Evolutionary conservation across 37 sponge, comb jelly and placozoan species (phyloP), one percentile per base, ranked within the genome.

Genomic region (Agelas oroides): DNA sequence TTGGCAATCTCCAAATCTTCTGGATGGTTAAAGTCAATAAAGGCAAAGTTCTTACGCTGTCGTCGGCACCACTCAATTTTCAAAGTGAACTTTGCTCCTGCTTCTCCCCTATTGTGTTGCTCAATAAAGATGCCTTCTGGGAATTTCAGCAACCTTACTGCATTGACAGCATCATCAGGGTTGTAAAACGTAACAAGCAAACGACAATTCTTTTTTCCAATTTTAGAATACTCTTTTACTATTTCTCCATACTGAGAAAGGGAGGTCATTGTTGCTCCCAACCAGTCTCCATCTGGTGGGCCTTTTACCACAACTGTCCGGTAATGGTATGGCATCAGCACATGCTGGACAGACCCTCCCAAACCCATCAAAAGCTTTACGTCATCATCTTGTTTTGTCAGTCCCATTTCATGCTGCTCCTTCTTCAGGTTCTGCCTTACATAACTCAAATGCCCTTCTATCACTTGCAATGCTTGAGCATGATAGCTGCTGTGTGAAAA

Each of bases 321-420:
- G 37, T 63, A 77, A 0, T 92, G 59, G 66, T 79, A 23, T 35
- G 92, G 92, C 92, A 92, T 86, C 24, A 92, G 53, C 0, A 92
- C 62, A 60, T 78, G 79, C 28, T 79, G 60, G 57, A 87, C 77
- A 5, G 37, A 57, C 5, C 92, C 92, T 65, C 92, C 92, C 52
- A 21, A 31, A 28, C 92, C 87, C 0, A 87, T 37, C 32, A 92
- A 75, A 13, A 87, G 46, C n/a, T 80, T 53, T 8, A 82, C 78
- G 73, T 78, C 66, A 66, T 87, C 92, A 46, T 75, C 68, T 35
- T 62, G 27, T 14, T 34, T 33, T 19, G 83, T 74, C 0, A 92
- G 56, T 1, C 92, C 84, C 59, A 14, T 18, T 32, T 92, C 88
- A 38, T 38, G 32, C n/a, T 19, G 21, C 15, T 72, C 57, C 2